Conservation (phyloP, 2,797 vertebrate genomes). For the Bryconaethiops microstoma region DNA sequence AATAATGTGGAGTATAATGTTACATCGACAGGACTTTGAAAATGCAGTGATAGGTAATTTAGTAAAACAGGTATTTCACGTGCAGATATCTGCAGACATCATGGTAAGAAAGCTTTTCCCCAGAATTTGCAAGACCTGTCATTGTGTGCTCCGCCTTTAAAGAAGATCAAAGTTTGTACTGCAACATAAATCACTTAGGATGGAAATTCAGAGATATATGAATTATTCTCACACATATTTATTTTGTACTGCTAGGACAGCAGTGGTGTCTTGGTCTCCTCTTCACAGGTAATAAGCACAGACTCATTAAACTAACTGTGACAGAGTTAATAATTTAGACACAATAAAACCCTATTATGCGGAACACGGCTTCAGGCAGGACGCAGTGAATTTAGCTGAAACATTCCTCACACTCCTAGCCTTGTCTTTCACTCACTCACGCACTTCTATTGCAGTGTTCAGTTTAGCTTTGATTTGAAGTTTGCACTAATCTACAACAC, state of each 20-base stretch:
- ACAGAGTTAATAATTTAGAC: neutral
- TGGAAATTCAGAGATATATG: neutral
- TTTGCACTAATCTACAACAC: no score
- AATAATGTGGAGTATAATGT: neutral
- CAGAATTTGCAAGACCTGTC: conserved; percentile 2
- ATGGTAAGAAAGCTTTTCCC: neutral
- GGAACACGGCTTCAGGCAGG: neutral
- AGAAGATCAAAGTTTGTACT: conserved; percentile 25
- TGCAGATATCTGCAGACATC: neutral
- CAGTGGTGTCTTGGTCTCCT: neutral
- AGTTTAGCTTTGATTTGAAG: no score
- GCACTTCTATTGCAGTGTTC: no score
- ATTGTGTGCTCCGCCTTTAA: neutral
- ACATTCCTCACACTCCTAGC: neutral
- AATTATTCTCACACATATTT: neutral
- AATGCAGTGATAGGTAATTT: conserved; percentile 30
- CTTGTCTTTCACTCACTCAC: neutral
- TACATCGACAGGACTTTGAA: neutral
- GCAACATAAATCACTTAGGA: neutral
- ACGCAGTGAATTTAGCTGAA: neutral
- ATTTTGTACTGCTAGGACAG: neutral
- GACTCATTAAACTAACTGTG: neutral
- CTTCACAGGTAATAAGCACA: neutral
- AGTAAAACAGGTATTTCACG: neutral
- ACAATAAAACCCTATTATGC: neutral